Base-by-base conservation (phyloP, 2,888 invertebrate species). In the Lacanobia oleracea region DNA sequence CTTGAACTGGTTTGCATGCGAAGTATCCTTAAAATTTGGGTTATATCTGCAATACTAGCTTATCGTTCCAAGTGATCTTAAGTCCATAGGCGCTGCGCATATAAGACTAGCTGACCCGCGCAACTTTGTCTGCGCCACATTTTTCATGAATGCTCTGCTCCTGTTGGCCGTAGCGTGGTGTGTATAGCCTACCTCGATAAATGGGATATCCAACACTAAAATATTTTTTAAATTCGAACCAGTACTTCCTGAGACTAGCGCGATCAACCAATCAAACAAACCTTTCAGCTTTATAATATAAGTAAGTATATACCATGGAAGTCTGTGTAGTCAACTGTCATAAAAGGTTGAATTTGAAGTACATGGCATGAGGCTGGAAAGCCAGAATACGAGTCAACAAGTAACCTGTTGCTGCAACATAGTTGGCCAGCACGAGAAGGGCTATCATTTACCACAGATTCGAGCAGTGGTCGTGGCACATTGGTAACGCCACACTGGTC, bases 1-100 rank as follows among this genome's bases (percentile, higher is more conserved):
- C 84, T 73, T 77, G 63, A 81, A 79, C 83, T 78, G 69, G 83
- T 84, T 77, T 82, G 61, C 66, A 78, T 69, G 67, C 67, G 27
- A 77, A 74, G 50, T 75, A 71, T 81, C 56, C 45, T 75, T 76
- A 69, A 72, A 72, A 81, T 78, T 75, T 71, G 56, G 63, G 71
- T 69, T 73, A 78, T 69, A 64, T 69, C 65, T 73, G 64, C 48
- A 64, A 66, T 45, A 57, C 43, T 37, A 33, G 40, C 57, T 60
- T 45, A 68, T 66, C 40, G 12, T 56, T 60, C 27, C 51, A 65
- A 57, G 21, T 33, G 37, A 75, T 79, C 54, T 79, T 43, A 40
- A n/a, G 23, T 43, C 45, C 56, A 51, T 50, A 1, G n/a, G 14
- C 7, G 23, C 33, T 65, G 33, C 37, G 2, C 18, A 1, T 2